Percentiles rank a stretch among this genome's conserved stretches.
Conservation (phyloP, 2,113 vertebrate genomes). For the Podarcis cretensis region DNA sequence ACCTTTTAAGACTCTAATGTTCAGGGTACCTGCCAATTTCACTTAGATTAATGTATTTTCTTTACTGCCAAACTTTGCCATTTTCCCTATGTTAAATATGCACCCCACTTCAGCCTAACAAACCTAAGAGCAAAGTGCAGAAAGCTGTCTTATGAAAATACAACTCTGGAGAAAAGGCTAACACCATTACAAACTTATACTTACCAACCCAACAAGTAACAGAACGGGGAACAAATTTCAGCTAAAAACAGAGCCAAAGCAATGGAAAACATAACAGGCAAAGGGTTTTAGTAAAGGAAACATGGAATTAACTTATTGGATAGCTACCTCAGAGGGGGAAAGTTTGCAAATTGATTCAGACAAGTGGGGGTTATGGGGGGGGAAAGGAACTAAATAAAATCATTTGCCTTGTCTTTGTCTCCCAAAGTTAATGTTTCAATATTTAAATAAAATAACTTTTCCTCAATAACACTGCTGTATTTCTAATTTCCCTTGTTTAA, state of each 20-base stretch:
- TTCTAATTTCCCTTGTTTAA: neutral
- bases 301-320: neutral
- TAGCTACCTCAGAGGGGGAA: neutral
- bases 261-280: conserved; percentile 30
- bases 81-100: neutral
- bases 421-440: neutral
- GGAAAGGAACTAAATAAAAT: conserved; percentile 10
- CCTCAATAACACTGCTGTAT: neutral
- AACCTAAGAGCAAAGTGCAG: conserved; percentile 10
- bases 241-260: conserved; percentile 6
- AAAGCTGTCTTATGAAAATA: conserved; percentile 3
- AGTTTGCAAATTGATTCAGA: conserved; percentile 6
- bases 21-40: conserved; percentile 69
- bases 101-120: conserved; percentile 35
- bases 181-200: conserved; percentile 30
- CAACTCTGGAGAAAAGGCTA: neutral
- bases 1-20: conserved; percentile 68
- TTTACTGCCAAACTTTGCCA: conserved; percentile 40
- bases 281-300: neutral
- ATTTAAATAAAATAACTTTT: neutral
- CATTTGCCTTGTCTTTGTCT: neutral
- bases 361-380: neutral
- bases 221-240: conserved; percentile 33
- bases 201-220: neutral
- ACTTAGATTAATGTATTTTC: conserved; percentile 59